Conservation (phyloP, 2,888 invertebrate genomes). For the Lordiphosa fenestrarum region DNA sequence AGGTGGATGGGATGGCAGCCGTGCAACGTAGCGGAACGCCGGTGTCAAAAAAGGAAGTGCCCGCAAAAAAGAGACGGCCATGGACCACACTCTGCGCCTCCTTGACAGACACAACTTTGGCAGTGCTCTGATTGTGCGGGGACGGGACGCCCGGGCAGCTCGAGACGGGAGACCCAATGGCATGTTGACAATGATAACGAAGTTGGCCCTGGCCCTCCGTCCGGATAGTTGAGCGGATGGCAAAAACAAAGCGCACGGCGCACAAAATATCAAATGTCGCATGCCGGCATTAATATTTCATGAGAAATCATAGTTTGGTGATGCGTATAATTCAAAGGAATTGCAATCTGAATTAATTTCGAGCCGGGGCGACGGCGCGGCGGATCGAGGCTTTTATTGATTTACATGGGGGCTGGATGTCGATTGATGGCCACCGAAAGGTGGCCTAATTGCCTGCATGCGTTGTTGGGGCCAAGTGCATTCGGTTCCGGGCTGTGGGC, state of each 20-base stretch:
- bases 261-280: conserved; percentile 67
- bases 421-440: too few relatives aligned
- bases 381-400: background rate
- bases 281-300: conserved; percentile 69
- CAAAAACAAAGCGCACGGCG: conserved; percentile 28
- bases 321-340: conserved; percentile 72
- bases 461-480: conserved; percentile 1
- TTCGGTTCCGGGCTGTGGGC: background rate
- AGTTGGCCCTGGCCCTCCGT: conserved; percentile 63
- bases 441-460: background rate
- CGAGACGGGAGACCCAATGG: conserved; percentile 55
- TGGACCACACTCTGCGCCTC: conserved; percentile 63
- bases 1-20: conserved; percentile 52
- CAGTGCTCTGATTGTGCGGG: conserved; percentile 65
- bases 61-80: conserved; percentile 35
- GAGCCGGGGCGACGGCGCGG: conserved; percentile 27
- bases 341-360: conserved; percentile 70
- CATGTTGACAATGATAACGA: conserved; percentile 73
- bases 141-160: conserved; percentile 17
- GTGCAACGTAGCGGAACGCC: conserved; percentile 69
- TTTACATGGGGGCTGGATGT: background rate
- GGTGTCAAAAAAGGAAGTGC: conserved; percentile 67
- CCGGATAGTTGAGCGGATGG: conserved; percentile 4
- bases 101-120: conserved; percentile 68
- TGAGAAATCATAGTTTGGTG: conserved; percentile 72